Conservation (phyloP, 2,888 invertebrate species). For the Thelaira solivaga region DNA sequence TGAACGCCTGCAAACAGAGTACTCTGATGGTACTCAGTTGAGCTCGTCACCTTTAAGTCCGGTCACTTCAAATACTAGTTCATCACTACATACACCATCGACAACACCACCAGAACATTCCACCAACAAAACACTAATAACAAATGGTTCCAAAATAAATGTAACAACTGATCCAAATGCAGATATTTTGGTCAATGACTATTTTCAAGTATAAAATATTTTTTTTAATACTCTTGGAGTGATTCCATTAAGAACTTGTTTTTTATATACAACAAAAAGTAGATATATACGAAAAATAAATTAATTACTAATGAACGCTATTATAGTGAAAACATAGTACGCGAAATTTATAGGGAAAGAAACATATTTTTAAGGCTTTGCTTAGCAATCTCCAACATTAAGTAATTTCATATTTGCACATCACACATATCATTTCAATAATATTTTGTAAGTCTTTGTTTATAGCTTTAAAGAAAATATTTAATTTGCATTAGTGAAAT, state of each 20-base stretch:
- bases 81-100: conserved; percentile 59
- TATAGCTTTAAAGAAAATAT: conserved; percentile 50
- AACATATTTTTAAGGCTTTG: conserved; percentile 49
- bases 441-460: conserved; percentile 42
- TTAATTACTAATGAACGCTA: conserved; percentile 21
- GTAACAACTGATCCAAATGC: conserved; percentile 61
- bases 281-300: conserved; percentile 7
- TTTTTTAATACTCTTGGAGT: conserved; percentile 49
- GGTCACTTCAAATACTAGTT: conserved; percentile 61
- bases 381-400: conserved; percentile 55
- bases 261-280: conserved; percentile 10
- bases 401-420: conserved; percentile 43
- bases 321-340: conserved; percentile 9
- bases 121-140: conserved; percentile 39
- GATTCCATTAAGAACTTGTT: conserved; percentile 42
- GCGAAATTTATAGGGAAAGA: conserved; percentile 46
- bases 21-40: conserved; percentile 70
- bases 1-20: conserved; percentile 79
- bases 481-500: conserved; percentile 12
- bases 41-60: conserved; percentile 65
- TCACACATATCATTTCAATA: conserved; percentile 56
- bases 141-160: conserved; percentile 61
- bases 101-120: conserved; percentile 57
- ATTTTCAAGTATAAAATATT: conserved; percentile 75
- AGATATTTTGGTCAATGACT: conserved; percentile 76